A percentile compares a stretch with the other conserved stretches of the same genome.
phyloP scores from a whole-genome alignment of 2,797 vertebrate genomes.

The Xerus rutilus region DNA sequence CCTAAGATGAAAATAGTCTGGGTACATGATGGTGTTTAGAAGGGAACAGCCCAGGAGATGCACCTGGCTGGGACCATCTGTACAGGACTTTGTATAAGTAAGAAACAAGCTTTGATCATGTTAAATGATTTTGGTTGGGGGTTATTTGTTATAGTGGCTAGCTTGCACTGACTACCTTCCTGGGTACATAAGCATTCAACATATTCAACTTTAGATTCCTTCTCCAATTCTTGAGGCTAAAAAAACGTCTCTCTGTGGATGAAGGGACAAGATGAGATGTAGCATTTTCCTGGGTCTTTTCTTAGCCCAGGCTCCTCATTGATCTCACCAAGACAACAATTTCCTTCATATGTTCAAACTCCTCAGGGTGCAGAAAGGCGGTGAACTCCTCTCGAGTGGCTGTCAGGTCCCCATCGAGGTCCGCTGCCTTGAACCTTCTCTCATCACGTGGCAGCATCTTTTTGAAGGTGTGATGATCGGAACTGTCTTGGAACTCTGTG shows the following conservation, averaged over 20 bases:
- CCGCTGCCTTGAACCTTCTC: constrained; percentile 94
- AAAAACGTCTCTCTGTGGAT: background rate
- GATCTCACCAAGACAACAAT: constrained; percentile 95
- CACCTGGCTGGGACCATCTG: background rate
- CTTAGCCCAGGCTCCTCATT: background rate
- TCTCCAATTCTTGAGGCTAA: background rate
- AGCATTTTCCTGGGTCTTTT: background rate
- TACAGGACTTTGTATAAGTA: background rate
- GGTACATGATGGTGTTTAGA: background rate
- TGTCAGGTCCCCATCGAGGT: constrained; percentile 92
- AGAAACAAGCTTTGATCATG: background rate
- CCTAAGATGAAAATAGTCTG: background rate
- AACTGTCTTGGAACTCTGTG: constrained; percentile 94
- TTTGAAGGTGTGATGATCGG: constrained; percentile 96
- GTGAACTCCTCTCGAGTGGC: constrained; percentile 97
- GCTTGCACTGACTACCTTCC: background rate
- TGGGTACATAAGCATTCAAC: background rate
- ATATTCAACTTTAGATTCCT: background rate
- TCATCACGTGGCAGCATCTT: constrained; percentile 99
- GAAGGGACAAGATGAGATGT: background rate
- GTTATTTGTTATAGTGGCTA: background rate
- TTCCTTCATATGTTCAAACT: constrained; percentile 98
- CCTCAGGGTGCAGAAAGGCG: constrained; percentile 97
- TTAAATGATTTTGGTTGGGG: background rate
- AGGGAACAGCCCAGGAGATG: background rate